Evolutionary conservation across 1,140 invertebrate genomes (phyloP).

Genomic region (Oryctes rhinoceros): DNA sequence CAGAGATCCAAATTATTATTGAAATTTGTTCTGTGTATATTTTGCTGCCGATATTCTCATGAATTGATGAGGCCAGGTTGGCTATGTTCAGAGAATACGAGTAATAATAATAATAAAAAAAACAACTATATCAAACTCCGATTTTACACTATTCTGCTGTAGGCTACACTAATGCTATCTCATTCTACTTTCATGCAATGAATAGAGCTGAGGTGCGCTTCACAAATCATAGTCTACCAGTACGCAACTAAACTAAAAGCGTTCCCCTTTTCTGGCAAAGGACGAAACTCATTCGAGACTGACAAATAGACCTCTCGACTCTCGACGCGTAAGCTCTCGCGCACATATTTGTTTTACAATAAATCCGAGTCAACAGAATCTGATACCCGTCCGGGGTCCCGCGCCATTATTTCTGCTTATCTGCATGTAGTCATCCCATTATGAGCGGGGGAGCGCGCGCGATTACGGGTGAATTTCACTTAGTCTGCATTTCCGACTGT

Average conservation of each 20-base stretch:
- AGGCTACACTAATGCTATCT: no score
- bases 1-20: no score
- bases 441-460: neutral
- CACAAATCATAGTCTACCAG: no score
- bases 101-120: no score
- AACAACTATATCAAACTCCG: no score
- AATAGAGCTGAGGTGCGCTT: no score
- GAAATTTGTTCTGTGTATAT: no score
- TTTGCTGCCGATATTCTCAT: no score
- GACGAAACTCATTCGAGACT: neutral
- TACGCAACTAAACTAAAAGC: neutral
- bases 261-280: neutral
- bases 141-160: no score
- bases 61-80: no score
- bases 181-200: no score
- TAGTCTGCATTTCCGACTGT: neutral
- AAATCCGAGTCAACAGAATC: slow-evolving; percentile 9
- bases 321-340: neutral
- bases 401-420: neutral
- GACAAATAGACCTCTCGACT: neutral
- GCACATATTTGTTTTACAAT: slow-evolving; percentile 6
- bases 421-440: slow-evolving; percentile 8
- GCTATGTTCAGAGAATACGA: no score
- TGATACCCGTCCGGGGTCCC: neutral
- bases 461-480: slow-evolving; percentile 4